phyloP scores from a whole-genome alignment of 64 coral and sea anemone genomes.

The Actinia tenebrosa region DNA sequence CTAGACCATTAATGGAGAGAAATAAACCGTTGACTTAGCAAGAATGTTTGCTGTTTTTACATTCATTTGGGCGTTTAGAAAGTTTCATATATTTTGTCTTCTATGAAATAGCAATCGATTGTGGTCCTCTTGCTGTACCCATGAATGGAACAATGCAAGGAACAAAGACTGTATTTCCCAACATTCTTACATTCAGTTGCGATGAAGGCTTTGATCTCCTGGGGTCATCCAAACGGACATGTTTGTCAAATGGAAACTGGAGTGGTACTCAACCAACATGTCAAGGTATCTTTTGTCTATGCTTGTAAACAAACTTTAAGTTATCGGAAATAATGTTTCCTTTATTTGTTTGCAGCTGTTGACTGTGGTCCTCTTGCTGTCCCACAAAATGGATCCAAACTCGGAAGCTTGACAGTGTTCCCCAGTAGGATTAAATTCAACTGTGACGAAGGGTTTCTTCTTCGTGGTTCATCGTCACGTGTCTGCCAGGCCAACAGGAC shows the following conservation, averaged over 20 bases:
- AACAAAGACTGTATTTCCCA: slow-evolving; percentile 16
- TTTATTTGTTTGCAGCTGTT: slow-evolving; percentile 27
- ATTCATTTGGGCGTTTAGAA: too few relatives aligned
- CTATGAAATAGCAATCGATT: slow-evolving; percentile 18
- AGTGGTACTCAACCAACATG: slow-evolving; percentile 9
- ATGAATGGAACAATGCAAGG: slow-evolving; percentile 12
- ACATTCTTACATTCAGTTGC: not conserved
- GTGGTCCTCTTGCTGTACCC: slow-evolving; percentile 4
- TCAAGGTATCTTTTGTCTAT: not conserved
- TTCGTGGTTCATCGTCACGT: slow-evolving; percentile 4
- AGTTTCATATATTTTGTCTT: too few relatives aligned
- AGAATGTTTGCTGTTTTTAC: too few relatives aligned
- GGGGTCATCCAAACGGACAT: not conserved
- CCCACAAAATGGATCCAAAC: slow-evolving; percentile 39
- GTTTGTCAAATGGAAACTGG: slow-evolving; percentile 36
- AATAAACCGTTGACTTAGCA: too few relatives aligned
- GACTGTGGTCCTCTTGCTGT: slow-evolving; percentile 42
- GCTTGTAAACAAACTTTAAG: too few relatives aligned
- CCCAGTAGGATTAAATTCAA: slow-evolving; percentile 14
- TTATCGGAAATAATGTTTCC: not conserved
- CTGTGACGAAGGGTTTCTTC: slow-evolving; percentile 53
- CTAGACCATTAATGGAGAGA: too few relatives aligned
- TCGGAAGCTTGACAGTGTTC: not conserved
- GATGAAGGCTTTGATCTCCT: slow-evolving; percentile 23
- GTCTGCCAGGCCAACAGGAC: slow-evolving; percentile 25